phyloP scores from a whole-genome alignment of 2,113 vertebrate genomes.

The Prochilodus magdalenae region DNA sequence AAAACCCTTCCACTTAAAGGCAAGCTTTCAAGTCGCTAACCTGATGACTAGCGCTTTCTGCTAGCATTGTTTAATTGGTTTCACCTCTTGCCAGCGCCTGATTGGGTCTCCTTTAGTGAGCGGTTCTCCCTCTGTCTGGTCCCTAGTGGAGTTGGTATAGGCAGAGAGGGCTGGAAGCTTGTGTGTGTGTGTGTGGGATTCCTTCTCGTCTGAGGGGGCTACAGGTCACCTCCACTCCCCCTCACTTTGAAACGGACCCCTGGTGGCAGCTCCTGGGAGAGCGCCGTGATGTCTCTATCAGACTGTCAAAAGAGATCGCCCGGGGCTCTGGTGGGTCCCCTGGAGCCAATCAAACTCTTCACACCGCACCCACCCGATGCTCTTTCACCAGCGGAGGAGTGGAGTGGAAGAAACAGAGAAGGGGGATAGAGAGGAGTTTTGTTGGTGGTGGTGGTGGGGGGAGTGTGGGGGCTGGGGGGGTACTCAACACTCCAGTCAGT shows the following conservation, averaged over 20 bases:
- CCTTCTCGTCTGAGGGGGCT: conserved; percentile 73
- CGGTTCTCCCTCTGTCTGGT: conserved; percentile 31
- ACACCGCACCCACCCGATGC: conserved; percentile 79
- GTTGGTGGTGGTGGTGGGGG: neutral
- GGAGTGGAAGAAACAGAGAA: conserved; percentile 8
- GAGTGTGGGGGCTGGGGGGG: no score
- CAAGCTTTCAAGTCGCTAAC: conserved; percentile 36
- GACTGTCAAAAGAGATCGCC: conserved; percentile 84
- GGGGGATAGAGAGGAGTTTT: conserved; percentile 7
- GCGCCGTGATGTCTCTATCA: conserved; percentile 84
- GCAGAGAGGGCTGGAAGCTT: conserved; percentile 64
- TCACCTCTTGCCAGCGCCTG: conserved; percentile 72
- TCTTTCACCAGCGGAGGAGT: conserved; percentile 77
- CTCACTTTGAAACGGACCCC: conserved; percentile 82
- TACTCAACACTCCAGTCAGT: conserved; percentile 65
- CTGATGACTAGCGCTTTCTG: conserved; percentile 62
- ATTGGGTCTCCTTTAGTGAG: conserved; percentile 66
- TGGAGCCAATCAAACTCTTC: conserved; percentile 83
- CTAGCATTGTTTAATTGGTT: conserved; percentile 76
- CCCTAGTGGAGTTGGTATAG: conserved; percentile 66
- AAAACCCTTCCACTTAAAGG: conserved; percentile 46
- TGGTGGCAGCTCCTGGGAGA: conserved; percentile 82
- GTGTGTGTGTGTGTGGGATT: conserved; percentile 76
- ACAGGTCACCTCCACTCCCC: conserved; percentile 81
- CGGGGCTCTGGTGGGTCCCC: conserved; percentile 78